phyloP scores from a whole-genome alignment of 2,888 invertebrate species.

The Caenorhabditis plicata region DNA sequence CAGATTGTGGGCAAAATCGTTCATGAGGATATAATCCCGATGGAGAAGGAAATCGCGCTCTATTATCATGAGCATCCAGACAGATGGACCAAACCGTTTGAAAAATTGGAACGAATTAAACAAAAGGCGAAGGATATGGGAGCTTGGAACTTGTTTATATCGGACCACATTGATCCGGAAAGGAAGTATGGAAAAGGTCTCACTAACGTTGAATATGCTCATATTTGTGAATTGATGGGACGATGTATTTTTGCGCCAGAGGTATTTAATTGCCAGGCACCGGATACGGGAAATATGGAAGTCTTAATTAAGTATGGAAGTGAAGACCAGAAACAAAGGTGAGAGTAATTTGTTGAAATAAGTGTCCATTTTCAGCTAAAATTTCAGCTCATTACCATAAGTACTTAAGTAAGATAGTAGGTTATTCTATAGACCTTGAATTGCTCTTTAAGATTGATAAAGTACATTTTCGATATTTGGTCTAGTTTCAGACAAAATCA shows the following conservation, averaged over 20 bases:
- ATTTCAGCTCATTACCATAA: too few species aligned
- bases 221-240: conserved; percentile 69
- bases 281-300: conserved; percentile 70
- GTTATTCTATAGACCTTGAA: too few species aligned
- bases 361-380: background rate
- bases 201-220: conserved; percentile 69
- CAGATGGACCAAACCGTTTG: conserved; percentile 65
- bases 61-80: conserved; percentile 53
- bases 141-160: conserved; percentile 68
- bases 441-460: too few species aligned
- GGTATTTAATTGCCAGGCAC: conserved; percentile 69
- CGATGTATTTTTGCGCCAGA: conserved; percentile 66
- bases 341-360: too few species aligned
- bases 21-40: conserved; percentile 66
- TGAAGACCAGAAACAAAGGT: conserved; percentile 66
- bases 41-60: conserved; percentile 64
- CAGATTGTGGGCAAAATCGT: conserved; percentile 67
- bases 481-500: too few species aligned
- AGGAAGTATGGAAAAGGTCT: conserved; percentile 63
- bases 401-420: too few species aligned
- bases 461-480: too few species aligned
- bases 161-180: conserved; percentile 67
- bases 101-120: conserved; percentile 66
- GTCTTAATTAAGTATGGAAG: conserved; percentile 68
- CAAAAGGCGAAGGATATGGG: conserved; percentile 66